phyloP scores from a whole-genome alignment of 2,113 vertebrate genomes.

The Callaeas wilsoni region DNA sequence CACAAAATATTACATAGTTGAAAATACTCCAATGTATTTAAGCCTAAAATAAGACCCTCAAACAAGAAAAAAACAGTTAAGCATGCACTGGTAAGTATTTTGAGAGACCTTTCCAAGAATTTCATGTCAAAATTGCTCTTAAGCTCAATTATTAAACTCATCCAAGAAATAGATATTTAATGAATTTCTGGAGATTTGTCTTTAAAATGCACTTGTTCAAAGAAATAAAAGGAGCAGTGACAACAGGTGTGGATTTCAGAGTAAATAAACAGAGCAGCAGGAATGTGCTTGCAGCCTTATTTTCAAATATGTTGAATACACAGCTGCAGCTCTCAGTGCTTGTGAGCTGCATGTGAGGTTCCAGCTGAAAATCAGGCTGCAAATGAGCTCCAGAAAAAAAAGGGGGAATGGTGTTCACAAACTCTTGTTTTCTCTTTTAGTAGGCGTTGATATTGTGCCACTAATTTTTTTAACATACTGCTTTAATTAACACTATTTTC shows the following conservation, averaged over 20 bases:
- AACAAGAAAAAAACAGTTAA: neutral
- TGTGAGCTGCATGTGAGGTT: neutral
- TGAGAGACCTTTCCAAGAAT: neutral
- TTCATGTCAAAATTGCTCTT: neutral
- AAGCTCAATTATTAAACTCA: neutral
- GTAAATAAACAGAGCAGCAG: neutral
- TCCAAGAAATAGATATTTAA: neutral
- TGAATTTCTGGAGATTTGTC: neutral
- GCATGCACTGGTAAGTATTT: neutral
- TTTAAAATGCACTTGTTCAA: neutral
- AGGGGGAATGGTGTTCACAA: neutral
- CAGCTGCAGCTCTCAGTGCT: neutral
- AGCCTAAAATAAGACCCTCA: neutral
- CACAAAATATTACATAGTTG: neutral
- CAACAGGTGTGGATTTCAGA: neutral
- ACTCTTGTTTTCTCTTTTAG: neutral
- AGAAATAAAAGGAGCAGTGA: neutral
- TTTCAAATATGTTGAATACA: neutral
- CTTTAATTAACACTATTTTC: conserved; percentile 49
- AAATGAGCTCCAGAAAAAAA: conserved; percentile 16
- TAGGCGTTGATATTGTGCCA: conserved; percentile 14
- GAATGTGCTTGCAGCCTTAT: neutral
- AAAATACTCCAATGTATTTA: neutral
- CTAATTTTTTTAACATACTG: conserved; percentile 1
- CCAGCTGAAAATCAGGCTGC: neutral